phyloP scores from a whole-genome alignment of 2,113 vertebrate genomes.

The Hippolais icterina region DNA sequence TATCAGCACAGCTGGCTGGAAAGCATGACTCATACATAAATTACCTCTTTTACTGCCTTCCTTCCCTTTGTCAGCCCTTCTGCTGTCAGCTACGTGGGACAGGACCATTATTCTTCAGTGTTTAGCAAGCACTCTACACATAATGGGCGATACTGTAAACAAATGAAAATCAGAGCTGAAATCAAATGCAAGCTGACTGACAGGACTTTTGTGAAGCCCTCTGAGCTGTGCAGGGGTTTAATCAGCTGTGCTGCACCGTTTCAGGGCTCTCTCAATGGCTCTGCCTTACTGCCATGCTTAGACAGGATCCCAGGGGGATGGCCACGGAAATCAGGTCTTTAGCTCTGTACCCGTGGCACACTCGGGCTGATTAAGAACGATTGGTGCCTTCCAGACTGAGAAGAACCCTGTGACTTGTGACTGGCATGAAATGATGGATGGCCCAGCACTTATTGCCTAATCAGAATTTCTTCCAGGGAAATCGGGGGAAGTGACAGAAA shows the following conservation, averaged over 20 bases:
- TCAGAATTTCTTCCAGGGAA: neutral
- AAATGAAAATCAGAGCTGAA: slow-evolving; percentile 25
- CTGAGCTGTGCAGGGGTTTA: neutral
- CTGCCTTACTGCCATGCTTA: neutral
- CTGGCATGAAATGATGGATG: neutral
- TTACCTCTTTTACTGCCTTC: slow-evolving; percentile 25
- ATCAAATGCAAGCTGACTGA: slow-evolving; percentile 5
- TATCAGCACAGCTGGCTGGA: slow-evolving; percentile 29
- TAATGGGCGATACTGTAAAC: neutral
- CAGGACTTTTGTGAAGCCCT: neutral
- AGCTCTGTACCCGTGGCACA: neutral
- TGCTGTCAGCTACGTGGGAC: neutral
- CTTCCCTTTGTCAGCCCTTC: slow-evolving; percentile 34
- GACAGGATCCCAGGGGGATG: neutral
- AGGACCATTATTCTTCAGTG: slow-evolving; percentile 14
- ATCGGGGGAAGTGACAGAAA: neutral
- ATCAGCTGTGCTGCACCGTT: neutral
- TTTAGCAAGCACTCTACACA: slow-evolving; percentile 15
- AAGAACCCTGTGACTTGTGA: neutral
- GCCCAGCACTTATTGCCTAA: neutral
- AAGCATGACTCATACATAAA: slow-evolving; percentile 25
- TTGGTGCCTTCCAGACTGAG: neutral
- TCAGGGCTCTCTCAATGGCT: neutral
- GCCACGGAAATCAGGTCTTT: neutral
- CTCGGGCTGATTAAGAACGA: neutral